These are phyloP conservation scores for Oryzias sinensis DNA, from an alignment of 2,797 vertebrate genomes.

Conservation along the genomic window DNA sequence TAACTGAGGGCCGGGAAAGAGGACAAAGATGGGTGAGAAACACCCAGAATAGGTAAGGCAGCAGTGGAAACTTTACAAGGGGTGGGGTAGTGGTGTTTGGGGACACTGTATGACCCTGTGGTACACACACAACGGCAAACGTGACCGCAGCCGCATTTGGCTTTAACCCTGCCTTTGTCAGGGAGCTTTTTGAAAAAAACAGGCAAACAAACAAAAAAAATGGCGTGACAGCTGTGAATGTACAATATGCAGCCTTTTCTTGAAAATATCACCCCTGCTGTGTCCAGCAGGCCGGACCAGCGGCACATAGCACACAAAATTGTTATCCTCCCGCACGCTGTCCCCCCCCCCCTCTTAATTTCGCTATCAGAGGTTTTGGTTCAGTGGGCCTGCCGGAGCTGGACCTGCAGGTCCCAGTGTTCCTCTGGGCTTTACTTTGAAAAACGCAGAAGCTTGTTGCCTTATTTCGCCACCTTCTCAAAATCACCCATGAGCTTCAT, in stretches of 20 bases:
- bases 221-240: slow-evolving; percentile 80
- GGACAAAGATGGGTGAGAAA: not conserved
- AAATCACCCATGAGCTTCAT: slow-evolving; percentile 71
- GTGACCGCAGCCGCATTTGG: slow-evolving; percentile 61
- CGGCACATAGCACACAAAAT: slow-evolving; percentile 40
- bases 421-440: slow-evolving; percentile 71
- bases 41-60: slow-evolving; percentile 24
- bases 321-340: slow-evolving; percentile 45
- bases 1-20: slow-evolving; percentile 28
- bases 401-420: slow-evolving; percentile 63
- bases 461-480: slow-evolving; percentile 76
- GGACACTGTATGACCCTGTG: slow-evolving; percentile 66
- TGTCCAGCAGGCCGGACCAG: slow-evolving; percentile 58
- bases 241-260: slow-evolving; percentile 78
- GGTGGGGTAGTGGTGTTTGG: not conserved
- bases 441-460: slow-evolving; percentile 75
- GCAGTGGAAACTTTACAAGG: slow-evolving; percentile 16
- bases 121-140: slow-evolving; percentile 57
- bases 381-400: slow-evolving; percentile 48
- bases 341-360: slow-evolving; percentile 5
- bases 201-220: slow-evolving; percentile 11
- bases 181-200: slow-evolving; percentile 67
- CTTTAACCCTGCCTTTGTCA: slow-evolving; percentile 73
- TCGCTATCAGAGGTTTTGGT: slow-evolving; percentile 9
- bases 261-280: slow-evolving; percentile 53